A percentile compares a stretch with the other conserved stretches of the same genome.
phyloP scores from a whole-genome alignment of 1,140 invertebrate genomes.

The Apolygus lucorum region DNA sequence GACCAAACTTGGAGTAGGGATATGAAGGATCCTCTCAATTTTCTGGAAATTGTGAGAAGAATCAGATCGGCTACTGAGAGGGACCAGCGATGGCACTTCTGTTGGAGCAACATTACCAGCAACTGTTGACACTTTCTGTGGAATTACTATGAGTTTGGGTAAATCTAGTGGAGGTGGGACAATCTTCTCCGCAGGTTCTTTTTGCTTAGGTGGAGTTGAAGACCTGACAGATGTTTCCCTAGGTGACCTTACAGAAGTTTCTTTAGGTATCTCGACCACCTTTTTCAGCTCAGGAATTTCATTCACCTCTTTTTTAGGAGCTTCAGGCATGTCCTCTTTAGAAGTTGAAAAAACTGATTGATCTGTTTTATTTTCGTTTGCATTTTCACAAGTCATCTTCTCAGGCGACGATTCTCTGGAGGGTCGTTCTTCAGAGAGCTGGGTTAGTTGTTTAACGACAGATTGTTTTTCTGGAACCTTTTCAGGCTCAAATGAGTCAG shows the following conservation, averaged over 20 bases:
- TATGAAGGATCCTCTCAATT: neutral
- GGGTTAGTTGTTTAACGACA: neutral
- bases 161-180: neutral
- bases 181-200: neutral
- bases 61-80: neutral
- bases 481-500: neutral
- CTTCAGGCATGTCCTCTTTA: neutral
- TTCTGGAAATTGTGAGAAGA: neutral
- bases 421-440: neutral
- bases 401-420: neutral
- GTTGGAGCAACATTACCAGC: neutral
- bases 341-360: too few relatives aligned
- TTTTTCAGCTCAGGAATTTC: too few relatives aligned
- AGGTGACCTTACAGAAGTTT: too few relatives aligned
- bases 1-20: neutral
- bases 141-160: neutral
- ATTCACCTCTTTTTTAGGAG: neutral
- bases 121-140: neutral
- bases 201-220: neutral
- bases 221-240: neutral
- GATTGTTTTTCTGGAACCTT: neutral
- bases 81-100: neutral
- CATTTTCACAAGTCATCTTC: neutral
- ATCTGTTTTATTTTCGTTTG: too few relatives aligned
- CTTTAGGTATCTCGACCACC: too few relatives aligned